These are phyloP conservation scores for Gyrodactylus salaris DNA, from an alignment of 1,140 invertebrate species.

Conservation along the genomic window DNA sequence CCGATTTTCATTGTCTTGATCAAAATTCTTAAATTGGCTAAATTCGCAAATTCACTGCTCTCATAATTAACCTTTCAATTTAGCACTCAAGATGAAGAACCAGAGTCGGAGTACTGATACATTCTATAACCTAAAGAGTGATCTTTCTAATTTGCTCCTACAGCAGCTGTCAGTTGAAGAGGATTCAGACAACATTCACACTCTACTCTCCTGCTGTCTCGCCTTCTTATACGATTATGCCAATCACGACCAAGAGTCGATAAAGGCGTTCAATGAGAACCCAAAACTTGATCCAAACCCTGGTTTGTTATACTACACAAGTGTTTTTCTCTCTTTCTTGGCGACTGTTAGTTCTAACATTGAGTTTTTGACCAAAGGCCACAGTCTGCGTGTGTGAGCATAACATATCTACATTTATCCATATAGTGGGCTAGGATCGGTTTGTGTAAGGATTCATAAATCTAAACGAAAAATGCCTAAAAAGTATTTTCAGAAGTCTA, in stretches of 20 bases:
- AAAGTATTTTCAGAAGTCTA: too few species aligned
- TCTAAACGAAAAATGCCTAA: neutral
- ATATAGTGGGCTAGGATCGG: too few species aligned
- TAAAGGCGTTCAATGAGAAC: neutral
- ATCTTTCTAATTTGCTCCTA: neutral
- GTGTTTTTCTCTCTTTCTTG: too few species aligned
- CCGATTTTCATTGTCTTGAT: too few species aligned
- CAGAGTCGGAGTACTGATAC: neutral
- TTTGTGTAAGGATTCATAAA: too few species aligned
- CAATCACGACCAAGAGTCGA: neutral
- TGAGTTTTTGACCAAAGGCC: too few species aligned
- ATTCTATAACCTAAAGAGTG: neutral
- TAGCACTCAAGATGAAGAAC: neutral
- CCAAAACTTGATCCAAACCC: neutral
- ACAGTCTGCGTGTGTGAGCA: too few species aligned
- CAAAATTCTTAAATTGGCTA: too few species aligned
- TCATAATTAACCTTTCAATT: neutral
- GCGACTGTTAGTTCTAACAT: too few species aligned
- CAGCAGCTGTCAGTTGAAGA: neutral
- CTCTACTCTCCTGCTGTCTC: neutral
- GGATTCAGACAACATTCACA: neutral
- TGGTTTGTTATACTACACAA: too few species aligned
- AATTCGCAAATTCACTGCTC: too few species aligned
- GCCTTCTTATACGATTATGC: neutral
- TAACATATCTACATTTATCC: too few species aligned